Percentiles rank a stretch among this genome's conserved stretches.
These are phyloP conservation scores for Anomalospiza imberbis DNA, from an alignment of 2,797 vertebrate genomes.

Conservation along the genomic window DNA sequence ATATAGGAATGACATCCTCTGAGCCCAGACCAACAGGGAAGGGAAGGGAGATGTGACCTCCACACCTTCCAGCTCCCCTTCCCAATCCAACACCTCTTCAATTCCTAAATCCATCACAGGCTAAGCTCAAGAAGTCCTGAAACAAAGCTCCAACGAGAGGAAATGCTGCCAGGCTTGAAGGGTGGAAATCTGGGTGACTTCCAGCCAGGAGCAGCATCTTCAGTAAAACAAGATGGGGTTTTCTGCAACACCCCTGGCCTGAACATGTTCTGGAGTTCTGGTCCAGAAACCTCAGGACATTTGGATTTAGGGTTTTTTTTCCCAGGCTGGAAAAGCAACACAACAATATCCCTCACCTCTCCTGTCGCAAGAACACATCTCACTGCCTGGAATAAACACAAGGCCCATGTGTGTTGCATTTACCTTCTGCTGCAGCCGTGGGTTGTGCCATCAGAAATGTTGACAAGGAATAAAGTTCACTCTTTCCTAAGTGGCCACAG, in stretches of 20 bases:
- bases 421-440: neutral
- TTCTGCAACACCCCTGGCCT: neutral
- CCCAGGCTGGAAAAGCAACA: neutral
- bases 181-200: neutral
- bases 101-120: neutral
- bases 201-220: neutral
- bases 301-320: neutral
- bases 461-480: constrained; percentile 61
- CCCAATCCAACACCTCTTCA: neutral
- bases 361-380: neutral
- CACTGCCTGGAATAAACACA: neutral
- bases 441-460: neutral
- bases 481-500: constrained; percentile 44
- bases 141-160: neutral
- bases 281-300: neutral
- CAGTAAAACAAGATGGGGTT: neutral
- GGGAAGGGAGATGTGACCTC: neutral
- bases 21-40: neutral
- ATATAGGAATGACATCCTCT: neutral
- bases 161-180: neutral
- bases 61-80: neutral
- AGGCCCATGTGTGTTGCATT: neutral
- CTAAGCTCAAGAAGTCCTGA: neutral
- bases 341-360: neutral
- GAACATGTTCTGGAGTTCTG: neutral